phyloP scores from a whole-genome alignment of 2,113 vertebrate species.

The Turnix velox region DNA sequence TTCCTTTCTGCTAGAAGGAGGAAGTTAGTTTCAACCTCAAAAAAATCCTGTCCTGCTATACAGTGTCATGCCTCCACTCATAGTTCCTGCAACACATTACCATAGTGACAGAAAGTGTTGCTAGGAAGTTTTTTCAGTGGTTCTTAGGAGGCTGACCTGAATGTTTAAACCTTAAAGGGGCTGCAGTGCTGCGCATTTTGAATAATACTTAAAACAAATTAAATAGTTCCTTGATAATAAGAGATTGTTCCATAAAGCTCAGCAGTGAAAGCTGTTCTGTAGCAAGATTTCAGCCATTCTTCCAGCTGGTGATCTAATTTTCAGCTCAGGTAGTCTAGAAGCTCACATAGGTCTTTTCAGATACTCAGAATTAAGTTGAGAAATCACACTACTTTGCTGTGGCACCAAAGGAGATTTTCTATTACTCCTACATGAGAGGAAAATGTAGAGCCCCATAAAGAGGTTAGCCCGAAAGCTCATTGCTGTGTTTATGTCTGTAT shows the following conservation, averaged over 20 bases:
- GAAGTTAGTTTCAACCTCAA: not conserved
- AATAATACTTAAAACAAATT: not conserved
- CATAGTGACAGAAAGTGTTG: not conserved
- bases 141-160: not conserved
- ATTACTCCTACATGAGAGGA: not conserved
- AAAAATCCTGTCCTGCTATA: not conserved
- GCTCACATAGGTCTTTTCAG: not conserved
- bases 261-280: not conserved
- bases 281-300: not conserved
- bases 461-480: not conserved
- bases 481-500: not conserved
- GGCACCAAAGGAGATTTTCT: not conserved
- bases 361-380: not conserved
- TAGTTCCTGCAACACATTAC: not conserved
- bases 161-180: not conserved
- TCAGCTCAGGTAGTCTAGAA: not conserved
- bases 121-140: not conserved
- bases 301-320: not conserved
- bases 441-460: not conserved
- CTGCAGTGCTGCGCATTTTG: fast-evolving
- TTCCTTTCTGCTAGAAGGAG: not conserved
- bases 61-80: not conserved
- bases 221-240: not conserved
- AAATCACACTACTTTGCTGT: not conserved
- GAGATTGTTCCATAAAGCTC: not conserved